Percentiles rank a stretch among this genome's conserved stretches.
Conservation (phyloP, 30 jellyfish, hydroid and myxozoan species). For the Hydractinia symbiolongicarpus region DNA sequence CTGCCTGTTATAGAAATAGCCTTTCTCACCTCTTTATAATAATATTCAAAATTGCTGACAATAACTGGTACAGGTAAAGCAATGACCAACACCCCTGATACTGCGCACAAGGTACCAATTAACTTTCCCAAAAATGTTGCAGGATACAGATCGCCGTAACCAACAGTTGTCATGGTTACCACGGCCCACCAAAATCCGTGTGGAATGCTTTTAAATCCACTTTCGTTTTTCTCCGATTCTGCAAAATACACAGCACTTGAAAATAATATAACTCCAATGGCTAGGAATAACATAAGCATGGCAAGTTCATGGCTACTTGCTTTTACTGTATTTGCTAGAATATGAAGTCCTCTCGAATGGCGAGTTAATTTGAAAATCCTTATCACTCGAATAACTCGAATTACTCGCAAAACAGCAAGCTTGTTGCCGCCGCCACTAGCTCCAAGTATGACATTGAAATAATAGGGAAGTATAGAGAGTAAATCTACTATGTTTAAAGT, state of each 20-base stretch:
- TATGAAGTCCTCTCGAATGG: slow-evolving; percentile 96
- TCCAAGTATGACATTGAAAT: slow-evolving; percentile 61
- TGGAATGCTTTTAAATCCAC: slow-evolving; percentile 77
- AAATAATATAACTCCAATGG: slow-evolving; percentile 81
- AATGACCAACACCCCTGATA: slow-evolving; percentile 95
- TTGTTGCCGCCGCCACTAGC: slow-evolving; percentile 41
- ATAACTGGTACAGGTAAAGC: slow-evolving; percentile 99
- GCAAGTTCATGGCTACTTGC: slow-evolving; percentile 94
- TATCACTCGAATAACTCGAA: slow-evolving; percentile 89
- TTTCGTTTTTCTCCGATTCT: slow-evolving; percentile 44
- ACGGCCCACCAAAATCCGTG: slow-evolving; percentile 99
- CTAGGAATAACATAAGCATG: slow-evolving; percentile 80
- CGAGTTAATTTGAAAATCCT: slow-evolving; percentile 93
- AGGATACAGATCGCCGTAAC: slow-evolving; percentile 89
- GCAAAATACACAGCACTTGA: slow-evolving; percentile 97
- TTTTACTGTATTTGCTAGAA: slow-evolving; percentile 82
- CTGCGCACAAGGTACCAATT: slow-evolving; percentile 98
- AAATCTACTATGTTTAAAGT: slow-evolving; percentile 75
- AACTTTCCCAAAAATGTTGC: slow-evolving; percentile 70
- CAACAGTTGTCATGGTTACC: slow-evolving; percentile 97
- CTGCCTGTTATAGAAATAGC: neutral
- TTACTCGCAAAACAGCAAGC: slow-evolving; percentile 80
- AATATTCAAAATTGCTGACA: slow-evolving; percentile 92
- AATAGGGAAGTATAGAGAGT: slow-evolving; percentile 82
- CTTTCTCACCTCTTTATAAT: slow-evolving; percentile 70